Conservation (phyloP, 64 coral and sea anemone species). For the Montipora cactus region DNA sequence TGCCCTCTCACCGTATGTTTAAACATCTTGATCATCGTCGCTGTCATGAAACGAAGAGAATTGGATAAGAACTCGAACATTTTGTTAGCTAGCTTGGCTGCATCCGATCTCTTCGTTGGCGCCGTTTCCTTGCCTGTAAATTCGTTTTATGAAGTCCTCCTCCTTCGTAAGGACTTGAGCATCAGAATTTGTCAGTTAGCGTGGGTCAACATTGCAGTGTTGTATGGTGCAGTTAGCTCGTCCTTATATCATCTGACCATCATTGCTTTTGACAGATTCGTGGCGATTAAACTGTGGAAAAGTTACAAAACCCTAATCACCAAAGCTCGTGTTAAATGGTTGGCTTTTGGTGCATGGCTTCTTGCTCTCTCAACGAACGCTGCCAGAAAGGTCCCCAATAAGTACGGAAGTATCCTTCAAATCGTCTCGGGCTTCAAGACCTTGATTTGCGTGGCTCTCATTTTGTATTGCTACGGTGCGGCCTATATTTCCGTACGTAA, state of each 20-base stretch:
- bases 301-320: slow-evolving; percentile 9
- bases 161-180: background rate
- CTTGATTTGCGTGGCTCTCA: background rate
- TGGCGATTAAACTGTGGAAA: slow-evolving; percentile 24
- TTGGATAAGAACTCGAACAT: slow-evolving; percentile 16
- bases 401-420: background rate
- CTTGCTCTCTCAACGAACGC: background rate
- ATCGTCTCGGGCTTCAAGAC: background rate
- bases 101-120: background rate
- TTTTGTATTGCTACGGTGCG: slow-evolving; percentile 15
- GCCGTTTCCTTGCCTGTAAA: slow-evolving; percentile 1
- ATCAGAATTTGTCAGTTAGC: background rate
- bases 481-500: background rate
- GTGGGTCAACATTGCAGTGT: background rate
- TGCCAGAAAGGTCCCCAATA: background rate
- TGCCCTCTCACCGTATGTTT: background rate
- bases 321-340: background rate
- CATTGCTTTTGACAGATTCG: slow-evolving; percentile 9
- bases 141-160: background rate
- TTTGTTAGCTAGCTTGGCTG: slow-evolving; percentile 21
- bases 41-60: background rate
- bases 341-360: background rate
- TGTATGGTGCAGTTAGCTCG: slow-evolving; percentile 1
- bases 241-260: slow-evolving; percentile 30
- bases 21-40: slow-evolving; percentile 8